Conservation (phyloP, 2,888 invertebrate species). For the Julus scandinavius region DNA sequence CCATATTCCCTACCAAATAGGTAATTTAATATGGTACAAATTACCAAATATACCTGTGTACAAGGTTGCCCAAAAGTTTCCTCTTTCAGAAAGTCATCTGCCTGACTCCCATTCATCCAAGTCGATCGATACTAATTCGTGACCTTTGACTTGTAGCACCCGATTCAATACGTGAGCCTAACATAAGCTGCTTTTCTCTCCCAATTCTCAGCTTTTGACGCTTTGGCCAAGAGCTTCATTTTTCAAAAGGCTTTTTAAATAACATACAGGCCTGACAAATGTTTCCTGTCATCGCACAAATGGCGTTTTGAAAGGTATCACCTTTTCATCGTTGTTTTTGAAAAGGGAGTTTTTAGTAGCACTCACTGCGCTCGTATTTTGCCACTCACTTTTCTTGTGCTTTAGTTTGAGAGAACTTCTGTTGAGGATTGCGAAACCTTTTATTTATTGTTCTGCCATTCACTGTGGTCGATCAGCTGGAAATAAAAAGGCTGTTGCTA, state of each 20-base stretch:
- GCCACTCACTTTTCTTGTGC: neutral
- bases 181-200: neutral
- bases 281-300: constrained; percentile 20
- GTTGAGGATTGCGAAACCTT: constrained; percentile 28
- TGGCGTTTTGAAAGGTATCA: constrained; percentile 28
- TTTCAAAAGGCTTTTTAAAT: constrained; percentile 17
- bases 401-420: neutral
- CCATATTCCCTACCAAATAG: too few relatives aligned
- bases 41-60: too few relatives aligned
- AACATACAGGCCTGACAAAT: neutral
- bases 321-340: constrained; percentile 28
- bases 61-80: too few relatives aligned
- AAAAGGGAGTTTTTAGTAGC: constrained; percentile 25
- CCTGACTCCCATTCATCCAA: too few relatives aligned
- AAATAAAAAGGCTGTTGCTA: constrained; percentile 27
- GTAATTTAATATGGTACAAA: too few relatives aligned
- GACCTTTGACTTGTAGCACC: neutral
- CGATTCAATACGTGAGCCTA: neutral
- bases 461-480: constrained; percentile 16
- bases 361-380: constrained; percentile 19
- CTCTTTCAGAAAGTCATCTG: too few relatives aligned
- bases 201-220: neutral
- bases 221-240: neutral
- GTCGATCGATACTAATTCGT: neutral
- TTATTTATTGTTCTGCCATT: constrained; percentile 29